phyloP scores from a whole-genome alignment of 2,888 invertebrate genomes.

The Melanargia galathea region DNA sequence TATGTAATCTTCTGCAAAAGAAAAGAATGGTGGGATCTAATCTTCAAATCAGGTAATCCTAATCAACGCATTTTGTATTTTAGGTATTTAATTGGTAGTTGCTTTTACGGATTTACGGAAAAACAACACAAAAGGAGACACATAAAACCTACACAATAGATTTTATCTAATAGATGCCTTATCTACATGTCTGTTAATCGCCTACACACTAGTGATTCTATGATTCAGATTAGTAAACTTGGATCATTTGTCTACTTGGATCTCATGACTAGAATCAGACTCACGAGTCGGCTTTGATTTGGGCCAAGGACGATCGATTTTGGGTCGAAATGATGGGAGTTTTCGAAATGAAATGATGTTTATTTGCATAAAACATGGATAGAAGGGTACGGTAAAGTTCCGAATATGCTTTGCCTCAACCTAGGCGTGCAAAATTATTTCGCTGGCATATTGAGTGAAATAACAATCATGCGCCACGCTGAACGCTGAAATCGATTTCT shows the following conservation, averaged over 20 bases:
- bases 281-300: not conserved
- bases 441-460: too few species aligned
- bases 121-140: slow-evolving; percentile 8
- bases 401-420: too few species aligned
- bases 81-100: not conserved
- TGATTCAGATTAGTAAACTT: not conserved
- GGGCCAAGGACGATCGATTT: not conserved
- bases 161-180: slow-evolving; percentile 8
- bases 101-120: slow-evolving; percentile 2
- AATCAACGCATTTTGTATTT: not conserved
- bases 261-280: not conserved
- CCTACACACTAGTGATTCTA: not conserved
- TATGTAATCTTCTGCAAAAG: too few species aligned
- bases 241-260: not conserved
- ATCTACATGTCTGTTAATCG: slow-evolving; percentile 8
- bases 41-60: not conserved
- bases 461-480: too few species aligned
- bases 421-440: too few species aligned
- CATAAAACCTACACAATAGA: slow-evolving; percentile 17
- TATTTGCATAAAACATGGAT: too few species aligned
- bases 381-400: too few species aligned
- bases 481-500: too few species aligned
- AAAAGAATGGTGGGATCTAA: too few species aligned
- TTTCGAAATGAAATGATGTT: not conserved
- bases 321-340: not conserved